Conservation (phyloP, 2,113 vertebrate genomes). For the Poecile atricapillus region DNA sequence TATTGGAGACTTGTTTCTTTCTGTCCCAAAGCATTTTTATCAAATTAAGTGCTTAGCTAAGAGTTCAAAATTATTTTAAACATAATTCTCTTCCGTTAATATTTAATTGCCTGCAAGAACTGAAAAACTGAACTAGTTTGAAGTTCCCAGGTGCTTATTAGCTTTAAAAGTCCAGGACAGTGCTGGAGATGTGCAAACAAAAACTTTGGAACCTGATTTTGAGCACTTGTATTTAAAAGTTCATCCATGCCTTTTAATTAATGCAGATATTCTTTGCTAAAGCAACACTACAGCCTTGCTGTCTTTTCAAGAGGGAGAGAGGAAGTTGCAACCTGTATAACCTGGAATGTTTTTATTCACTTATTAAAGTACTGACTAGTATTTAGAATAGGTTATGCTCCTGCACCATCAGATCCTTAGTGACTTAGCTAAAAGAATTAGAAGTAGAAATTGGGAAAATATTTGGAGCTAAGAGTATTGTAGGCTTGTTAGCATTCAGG, state of each 20-base stretch:
- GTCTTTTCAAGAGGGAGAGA: background rate
- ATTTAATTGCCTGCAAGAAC: background rate
- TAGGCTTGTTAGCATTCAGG: too few species aligned
- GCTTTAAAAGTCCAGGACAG: background rate
- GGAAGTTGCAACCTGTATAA: background rate
- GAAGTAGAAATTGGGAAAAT: background rate
- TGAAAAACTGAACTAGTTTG: background rate
- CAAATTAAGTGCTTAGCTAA: background rate
- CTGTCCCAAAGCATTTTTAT: background rate
- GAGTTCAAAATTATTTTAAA: background rate
- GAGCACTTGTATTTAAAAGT: background rate
- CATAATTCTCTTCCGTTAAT: background rate
- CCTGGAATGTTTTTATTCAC: background rate
- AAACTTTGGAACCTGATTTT: background rate
- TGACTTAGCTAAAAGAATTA: background rate
- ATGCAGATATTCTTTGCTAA: background rate
- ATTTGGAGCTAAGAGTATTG: background rate
- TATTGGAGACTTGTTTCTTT: background rate
- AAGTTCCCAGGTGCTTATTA: background rate
- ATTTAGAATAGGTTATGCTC: background rate
- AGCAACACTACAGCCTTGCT: background rate
- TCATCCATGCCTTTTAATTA: background rate
- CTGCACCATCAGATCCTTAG: background rate
- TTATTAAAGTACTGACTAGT: background rate
- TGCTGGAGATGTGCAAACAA: background rate